Conservation (phyloP, 2,888 invertebrate species). For the Helobdella robusta region DNA sequence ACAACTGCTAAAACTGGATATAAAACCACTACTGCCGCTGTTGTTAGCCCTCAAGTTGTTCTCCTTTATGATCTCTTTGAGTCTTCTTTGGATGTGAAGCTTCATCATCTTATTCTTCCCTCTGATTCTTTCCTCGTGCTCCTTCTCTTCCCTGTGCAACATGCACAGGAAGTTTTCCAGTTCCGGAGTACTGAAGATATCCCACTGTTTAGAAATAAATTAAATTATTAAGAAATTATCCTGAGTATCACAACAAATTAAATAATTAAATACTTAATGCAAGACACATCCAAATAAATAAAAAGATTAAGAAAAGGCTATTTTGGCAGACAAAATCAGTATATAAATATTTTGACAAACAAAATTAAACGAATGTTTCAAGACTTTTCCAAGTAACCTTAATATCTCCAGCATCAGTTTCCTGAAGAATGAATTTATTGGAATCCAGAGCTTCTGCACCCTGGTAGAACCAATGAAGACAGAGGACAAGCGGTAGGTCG, state of each 20-base stretch:
- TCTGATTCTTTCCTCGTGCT: constrained; percentile 51
- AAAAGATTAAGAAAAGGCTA: too few species aligned
- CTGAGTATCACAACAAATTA: too few species aligned
- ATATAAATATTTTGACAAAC: too few species aligned
- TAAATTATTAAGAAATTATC: background rate
- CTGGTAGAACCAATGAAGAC: constrained; percentile 50
- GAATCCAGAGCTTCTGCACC: constrained; percentile 40
- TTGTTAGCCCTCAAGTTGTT: too few species aligned
- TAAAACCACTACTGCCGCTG: too few species aligned
- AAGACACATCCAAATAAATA: too few species aligned
- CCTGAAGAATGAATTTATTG: constrained; percentile 54
- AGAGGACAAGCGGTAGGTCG: constrained; percentile 52
- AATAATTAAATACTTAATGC: too few species aligned
- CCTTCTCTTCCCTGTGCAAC: constrained; percentile 54
- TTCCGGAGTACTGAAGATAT: constrained; percentile 55
- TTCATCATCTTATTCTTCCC: constrained; percentile 46
- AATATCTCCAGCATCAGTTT: constrained; percentile 56
- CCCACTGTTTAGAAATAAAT: constrained; percentile 47
- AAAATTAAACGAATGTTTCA: too few species aligned
- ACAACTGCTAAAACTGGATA: too few species aligned
- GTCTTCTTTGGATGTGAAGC: background rate
- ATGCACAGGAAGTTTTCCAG: constrained; percentile 55
- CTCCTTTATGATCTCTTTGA: constrained; percentile 16
- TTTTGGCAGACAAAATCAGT: too few species aligned
- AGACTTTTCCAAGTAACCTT: too few species aligned